These are phyloP conservation scores for Laticauda laticaudata DNA, from an alignment of 2,113 vertebrate species.

Conservation along the genomic window DNA sequence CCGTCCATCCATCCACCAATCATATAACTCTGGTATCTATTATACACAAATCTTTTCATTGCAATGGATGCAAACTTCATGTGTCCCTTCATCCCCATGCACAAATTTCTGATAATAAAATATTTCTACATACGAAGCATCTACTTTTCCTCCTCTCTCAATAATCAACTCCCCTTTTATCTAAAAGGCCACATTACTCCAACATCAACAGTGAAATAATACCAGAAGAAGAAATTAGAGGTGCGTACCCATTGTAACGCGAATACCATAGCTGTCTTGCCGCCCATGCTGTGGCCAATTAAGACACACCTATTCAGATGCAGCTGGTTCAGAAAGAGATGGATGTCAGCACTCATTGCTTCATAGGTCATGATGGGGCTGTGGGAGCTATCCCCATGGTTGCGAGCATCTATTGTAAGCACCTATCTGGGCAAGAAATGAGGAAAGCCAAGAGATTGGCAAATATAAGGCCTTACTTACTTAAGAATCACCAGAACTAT, in stretches of 20 bases:
- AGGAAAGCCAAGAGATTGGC: constrained; percentile 22
- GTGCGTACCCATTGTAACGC: constrained; percentile 81
- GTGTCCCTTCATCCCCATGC: neutral
- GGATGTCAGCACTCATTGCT: constrained; percentile 84
- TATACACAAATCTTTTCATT: neutral
- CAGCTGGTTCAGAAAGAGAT: constrained; percentile 79
- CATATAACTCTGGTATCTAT: neutral
- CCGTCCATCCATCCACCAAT: no score
- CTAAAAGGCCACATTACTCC: neutral
- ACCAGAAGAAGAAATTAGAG: neutral
- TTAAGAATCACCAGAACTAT: neutral
- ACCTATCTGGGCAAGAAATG: constrained; percentile 80
- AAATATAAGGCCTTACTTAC: neutral
- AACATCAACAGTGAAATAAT: neutral
- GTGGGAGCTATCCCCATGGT: constrained; percentile 90
- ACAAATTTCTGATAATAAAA: neutral
- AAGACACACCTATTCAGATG: constrained; percentile 83
- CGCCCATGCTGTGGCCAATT: constrained; percentile 98
- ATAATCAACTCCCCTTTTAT: neutral
- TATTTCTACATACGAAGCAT: neutral
- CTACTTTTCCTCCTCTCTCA: neutral
- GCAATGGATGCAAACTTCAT: neutral
- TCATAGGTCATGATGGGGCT: constrained; percentile 81
- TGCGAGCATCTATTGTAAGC: constrained; percentile 90
- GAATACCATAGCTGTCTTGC: constrained; percentile 89